Conservation (phyloP, 37 sponge, comb jelly and placozoan genomes). For the Lycopodina hypogea region DNA sequence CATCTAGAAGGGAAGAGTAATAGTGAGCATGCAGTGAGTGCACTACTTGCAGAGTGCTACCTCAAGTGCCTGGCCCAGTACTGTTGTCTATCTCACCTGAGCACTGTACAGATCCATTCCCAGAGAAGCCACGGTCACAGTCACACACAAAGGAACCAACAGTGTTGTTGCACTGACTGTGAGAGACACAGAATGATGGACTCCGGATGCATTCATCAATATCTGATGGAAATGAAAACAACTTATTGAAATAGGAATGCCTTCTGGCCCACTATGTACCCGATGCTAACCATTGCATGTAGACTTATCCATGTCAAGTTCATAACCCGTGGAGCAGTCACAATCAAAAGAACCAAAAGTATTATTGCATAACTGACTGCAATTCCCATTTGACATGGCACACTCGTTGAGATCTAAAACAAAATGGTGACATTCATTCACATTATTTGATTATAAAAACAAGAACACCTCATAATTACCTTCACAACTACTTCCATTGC, state of each 20-base stretch:
- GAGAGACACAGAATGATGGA: not conserved
- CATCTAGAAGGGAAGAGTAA: not conserved
- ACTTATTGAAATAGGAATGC: not conserved
- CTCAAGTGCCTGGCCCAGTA: no score
- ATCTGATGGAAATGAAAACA: slow-evolving; percentile 10
- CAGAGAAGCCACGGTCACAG: slow-evolving; percentile 33
- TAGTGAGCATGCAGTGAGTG: no score
- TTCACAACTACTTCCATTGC: slow-evolving; percentile 16
- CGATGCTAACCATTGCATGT: not conserved
- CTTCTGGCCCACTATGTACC: not conserved
- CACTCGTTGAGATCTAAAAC: not conserved
- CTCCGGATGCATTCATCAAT: slow-evolving; percentile 43
- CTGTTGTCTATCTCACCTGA: not conserved
- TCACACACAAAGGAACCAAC: slow-evolving; percentile 33
- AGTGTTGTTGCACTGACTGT: slow-evolving; percentile 43
- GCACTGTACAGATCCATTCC: slow-evolving; percentile 13
- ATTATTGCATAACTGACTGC: not conserved
- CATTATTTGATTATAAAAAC: not conserved
- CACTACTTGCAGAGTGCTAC: not conserved
- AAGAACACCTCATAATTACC: not conserved
- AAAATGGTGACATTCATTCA: not conserved
- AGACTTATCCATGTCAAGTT: not conserved
- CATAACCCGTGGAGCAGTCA: slow-evolving; percentile 26
- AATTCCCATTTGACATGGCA: not conserved
- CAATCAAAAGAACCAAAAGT: not conserved